Base-by-base conservation (phyloP, 2,797 vertebrate species). In the Sebastes steindachneri region DNA sequence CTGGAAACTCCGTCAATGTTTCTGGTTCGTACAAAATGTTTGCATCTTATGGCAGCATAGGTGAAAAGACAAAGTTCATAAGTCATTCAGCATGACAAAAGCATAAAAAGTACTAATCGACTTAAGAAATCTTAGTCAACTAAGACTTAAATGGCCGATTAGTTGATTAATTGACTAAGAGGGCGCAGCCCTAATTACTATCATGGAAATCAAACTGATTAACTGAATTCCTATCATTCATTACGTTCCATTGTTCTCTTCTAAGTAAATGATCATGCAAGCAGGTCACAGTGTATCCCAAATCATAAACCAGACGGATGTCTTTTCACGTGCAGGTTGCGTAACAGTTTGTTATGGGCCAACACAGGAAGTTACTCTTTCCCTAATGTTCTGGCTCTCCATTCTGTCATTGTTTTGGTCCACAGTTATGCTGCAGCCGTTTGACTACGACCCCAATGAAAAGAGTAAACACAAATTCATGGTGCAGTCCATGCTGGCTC, bases 391-490 rank as follows among this genome's bases (percentile, higher is more conserved):
- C 23, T 64, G 19, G 17, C 31, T 64, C 9, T 79, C 12, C 10
- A 1, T 53, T 86, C 55, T 79, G 11, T 65, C 26, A 29, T 73
- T 83, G 53, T 79, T 77, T 92, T 88, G 82, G 80, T 91, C 83
- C 91, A 73, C 95, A 99, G 98, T 99, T 90, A 99, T 99, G 98
- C 96, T 99, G 63, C 98, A 99, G 93, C 98, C 98, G 35, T 99
- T 99, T 92, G 98, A 99, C 92, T 99, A 99, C 79, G 97, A 99
- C 84, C 98, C 98, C 90, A 98, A 97, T 90, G 98, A 99, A 95
- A 99, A 98, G 94, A 99, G 97, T 94, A 98, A 98, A 96, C 98
- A 99, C 95, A 99, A 99, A 96, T 99, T 99, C 92, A 99, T 99
- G 98, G 98, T 99, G 90, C 97, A 98, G 95, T 98, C 98, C 86